A percentile compares a stretch with the other conserved stretches of the same genome.
Evolutionary conservation across 2,888 invertebrate genomes (phyloP).

Genomic region (Cordylochernes scorpioides): DNA sequence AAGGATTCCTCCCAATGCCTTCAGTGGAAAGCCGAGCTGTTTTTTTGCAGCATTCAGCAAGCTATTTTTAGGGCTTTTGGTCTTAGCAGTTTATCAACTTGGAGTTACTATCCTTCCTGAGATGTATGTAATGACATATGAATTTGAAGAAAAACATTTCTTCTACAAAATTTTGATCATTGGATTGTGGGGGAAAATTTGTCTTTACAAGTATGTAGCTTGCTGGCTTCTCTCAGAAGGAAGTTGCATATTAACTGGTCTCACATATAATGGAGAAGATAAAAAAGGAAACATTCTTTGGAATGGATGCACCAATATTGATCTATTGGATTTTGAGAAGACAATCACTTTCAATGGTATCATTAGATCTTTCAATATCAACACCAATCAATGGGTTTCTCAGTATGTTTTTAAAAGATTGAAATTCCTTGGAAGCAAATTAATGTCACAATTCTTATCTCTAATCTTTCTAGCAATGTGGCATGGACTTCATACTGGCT

Average conservation of each 20-base stretch:
- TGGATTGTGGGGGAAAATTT: constrained; percentile 57
- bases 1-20: constrained; percentile 29
- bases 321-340: constrained; percentile 48
- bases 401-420: constrained; percentile 76
- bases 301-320: constrained; percentile 73
- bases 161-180: constrained; percentile 23
- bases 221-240: constrained; percentile 60
- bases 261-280: constrained; percentile 47
- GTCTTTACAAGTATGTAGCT: constrained; percentile 68
- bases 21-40: constrained; percentile 13
- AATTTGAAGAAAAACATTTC: constrained; percentile 17
- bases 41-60: constrained; percentile 32
- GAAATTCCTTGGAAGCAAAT: constrained; percentile 57
- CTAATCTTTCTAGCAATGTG: constrained; percentile 68
- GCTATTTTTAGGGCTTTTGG: constrained; percentile 38
- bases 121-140: constrained; percentile 34
- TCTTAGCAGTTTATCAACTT: constrained; percentile 43
- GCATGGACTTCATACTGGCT: constrained; percentile 86
- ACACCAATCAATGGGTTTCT: constrained; percentile 80
- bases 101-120: constrained; percentile 42
- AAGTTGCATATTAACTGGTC: constrained; percentile 34
- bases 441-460: constrained; percentile 48
- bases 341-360: constrained; percentile 59
- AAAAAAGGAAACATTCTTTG: constrained; percentile 36
- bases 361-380: constrained; percentile 73